Conservation (phyloP, 2,888 invertebrate species). For the Rotaria socialis region DNA sequence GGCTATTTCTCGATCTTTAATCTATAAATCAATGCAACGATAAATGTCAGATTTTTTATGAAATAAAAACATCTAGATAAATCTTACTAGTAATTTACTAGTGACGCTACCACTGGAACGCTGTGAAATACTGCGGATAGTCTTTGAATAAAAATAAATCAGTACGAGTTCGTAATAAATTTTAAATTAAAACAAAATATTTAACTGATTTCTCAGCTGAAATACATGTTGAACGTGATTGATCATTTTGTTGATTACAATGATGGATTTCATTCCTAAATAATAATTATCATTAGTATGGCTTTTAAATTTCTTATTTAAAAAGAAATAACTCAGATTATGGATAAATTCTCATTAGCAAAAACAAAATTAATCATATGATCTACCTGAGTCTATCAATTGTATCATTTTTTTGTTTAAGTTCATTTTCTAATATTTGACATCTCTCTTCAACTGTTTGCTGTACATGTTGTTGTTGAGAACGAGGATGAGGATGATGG, state of each 20-base stretch:
- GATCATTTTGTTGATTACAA: neutral
- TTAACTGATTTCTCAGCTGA: neutral
- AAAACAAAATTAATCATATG: neutral
- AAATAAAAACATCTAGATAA: neutral
- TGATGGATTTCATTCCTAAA: neutral
- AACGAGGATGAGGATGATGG: neutral
- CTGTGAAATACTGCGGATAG: neutral
- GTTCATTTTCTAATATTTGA: neutral
- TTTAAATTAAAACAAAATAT: neutral
- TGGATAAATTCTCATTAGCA: no score
- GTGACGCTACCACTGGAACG: neutral
- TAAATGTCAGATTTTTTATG: neutral
- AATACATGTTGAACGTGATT: neutral
- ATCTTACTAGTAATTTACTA: neutral
- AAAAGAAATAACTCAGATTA: neutral
- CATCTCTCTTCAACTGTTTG: neutral
- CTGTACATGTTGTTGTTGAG: neutral
- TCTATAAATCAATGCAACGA: neutral
- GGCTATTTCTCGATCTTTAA: conserved; percentile 3
- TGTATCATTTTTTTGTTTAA: neutral
- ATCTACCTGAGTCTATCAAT: neutral
- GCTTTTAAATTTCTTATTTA: neutral
- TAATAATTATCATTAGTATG: neutral
- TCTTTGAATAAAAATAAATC: neutral
- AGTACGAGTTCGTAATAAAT: neutral